These are phyloP conservation scores for Conus ventricosus DNA, from an alignment of 1,140 invertebrate species.

Conservation along the genomic window DNA sequence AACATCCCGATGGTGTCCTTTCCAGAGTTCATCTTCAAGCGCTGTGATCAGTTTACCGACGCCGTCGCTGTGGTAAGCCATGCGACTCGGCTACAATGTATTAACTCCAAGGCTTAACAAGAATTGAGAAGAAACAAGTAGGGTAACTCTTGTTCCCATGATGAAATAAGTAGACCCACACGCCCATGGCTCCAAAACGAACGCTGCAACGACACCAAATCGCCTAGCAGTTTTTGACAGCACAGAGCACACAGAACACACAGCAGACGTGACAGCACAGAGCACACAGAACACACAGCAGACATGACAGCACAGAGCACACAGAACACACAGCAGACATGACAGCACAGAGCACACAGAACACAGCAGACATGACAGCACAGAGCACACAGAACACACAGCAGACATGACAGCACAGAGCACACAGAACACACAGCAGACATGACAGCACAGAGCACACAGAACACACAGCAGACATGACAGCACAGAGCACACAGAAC, in stretches of 20 bases:
- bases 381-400: not conserved
- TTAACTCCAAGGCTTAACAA: too few species aligned
- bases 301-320: not conserved
- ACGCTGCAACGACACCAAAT: not conserved
- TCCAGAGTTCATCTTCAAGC: conserved; percentile 25
- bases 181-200: not conserved
- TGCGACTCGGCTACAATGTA: not conserved
- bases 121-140: too few species aligned
- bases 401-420: not conserved
- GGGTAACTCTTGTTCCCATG: too few species aligned
- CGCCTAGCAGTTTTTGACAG: not conserved
- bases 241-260: not conserved
- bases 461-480: too few species aligned
- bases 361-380: too few species aligned
- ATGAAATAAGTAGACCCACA: too few species aligned
- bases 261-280: not conserved
- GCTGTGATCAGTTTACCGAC: conserved; percentile 35
- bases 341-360: not conserved
- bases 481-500: not conserved
- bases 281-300: too few species aligned
- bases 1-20: conserved; percentile 37
- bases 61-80: conserved; percentile 30
- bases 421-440: too few species aligned
- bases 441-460: not conserved
- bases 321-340: too few species aligned